These are phyloP conservation scores for Nycticorax nycticorax DNA, from an alignment of 2,113 vertebrate species.

Conservation along the genomic window DNA sequence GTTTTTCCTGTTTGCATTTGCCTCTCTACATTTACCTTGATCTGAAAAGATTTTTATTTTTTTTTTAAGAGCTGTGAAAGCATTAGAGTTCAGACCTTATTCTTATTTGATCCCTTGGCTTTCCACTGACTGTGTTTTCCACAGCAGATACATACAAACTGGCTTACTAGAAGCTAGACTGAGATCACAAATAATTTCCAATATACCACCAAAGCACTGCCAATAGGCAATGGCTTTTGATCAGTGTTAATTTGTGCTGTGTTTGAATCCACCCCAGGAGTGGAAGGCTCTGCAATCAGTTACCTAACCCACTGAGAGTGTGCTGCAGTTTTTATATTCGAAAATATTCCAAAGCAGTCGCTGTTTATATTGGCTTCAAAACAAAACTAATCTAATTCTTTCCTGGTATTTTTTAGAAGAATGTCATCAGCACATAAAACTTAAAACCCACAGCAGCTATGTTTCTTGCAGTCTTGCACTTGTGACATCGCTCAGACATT, in stretches of 20 bases:
- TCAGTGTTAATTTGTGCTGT: not conserved
- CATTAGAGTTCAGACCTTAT: not conserved
- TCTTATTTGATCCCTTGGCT: not conserved
- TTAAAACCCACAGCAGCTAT: not conserved
- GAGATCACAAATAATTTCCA: not conserved
- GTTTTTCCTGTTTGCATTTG: not conserved
- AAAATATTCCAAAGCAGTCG: not conserved
- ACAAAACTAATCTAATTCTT: not conserved
- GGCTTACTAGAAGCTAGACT: not conserved
- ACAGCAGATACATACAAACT: not conserved
- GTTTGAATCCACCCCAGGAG: not conserved
- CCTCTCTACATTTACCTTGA: not conserved
- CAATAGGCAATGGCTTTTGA: not conserved
- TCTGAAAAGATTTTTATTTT: not conserved
- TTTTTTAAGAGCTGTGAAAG: not conserved
- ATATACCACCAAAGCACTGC: not conserved
- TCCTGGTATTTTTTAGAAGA: not conserved
- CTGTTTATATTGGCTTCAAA: not conserved
- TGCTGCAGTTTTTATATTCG: not conserved
- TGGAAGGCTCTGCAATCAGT: not conserved
- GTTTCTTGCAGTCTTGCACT: not conserved
- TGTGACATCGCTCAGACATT: not conserved
- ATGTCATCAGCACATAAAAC: not conserved
- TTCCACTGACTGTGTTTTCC: not conserved
- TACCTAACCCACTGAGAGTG: not conserved